phyloP scores from a whole-genome alignment of 2,888 invertebrate genomes.

The Pogonocherus hispidulus region DNA sequence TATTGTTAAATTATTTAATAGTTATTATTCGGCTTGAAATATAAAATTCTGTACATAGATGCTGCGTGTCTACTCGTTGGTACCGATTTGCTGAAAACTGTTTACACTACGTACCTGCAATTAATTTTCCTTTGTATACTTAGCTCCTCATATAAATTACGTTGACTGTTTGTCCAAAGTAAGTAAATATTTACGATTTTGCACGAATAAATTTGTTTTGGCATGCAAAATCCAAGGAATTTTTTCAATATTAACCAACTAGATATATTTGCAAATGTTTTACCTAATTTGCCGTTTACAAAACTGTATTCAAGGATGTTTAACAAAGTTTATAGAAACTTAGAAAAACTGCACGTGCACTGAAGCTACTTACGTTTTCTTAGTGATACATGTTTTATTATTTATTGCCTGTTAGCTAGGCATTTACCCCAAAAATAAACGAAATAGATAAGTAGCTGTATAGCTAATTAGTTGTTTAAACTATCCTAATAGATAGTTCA shows the following conservation, averaged over 20 bases:
- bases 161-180: constrained; percentile 20
- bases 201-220: constrained; percentile 29
- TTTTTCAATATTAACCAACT: constrained; percentile 23
- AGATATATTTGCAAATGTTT: constrained; percentile 22
- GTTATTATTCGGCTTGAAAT: too few species aligned
- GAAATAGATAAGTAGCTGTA: too few species aligned
- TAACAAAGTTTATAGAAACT: background rate
- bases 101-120: constrained; percentile 18
- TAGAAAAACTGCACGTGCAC: background rate
- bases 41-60: background rate
- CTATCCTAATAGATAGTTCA: too few species aligned
- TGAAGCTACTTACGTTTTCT: too few species aligned
- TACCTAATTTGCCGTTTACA: constrained; percentile 18
- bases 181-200: constrained; percentile 32
- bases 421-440: too few species aligned
- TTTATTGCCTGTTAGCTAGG: too few species aligned
- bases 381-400: too few species aligned
- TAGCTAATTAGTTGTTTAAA: too few species aligned
- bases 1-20: too few species aligned
- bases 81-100: constrained; percentile 24
- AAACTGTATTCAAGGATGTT: constrained; percentile 26
- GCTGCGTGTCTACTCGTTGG: background rate
- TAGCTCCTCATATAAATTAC: constrained; percentile 24
- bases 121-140: constrained; percentile 26
- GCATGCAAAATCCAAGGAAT: constrained; percentile 29